Base-by-base conservation (phyloP, 2,888 invertebrate species). In the Thymelicus lineola region DNA sequence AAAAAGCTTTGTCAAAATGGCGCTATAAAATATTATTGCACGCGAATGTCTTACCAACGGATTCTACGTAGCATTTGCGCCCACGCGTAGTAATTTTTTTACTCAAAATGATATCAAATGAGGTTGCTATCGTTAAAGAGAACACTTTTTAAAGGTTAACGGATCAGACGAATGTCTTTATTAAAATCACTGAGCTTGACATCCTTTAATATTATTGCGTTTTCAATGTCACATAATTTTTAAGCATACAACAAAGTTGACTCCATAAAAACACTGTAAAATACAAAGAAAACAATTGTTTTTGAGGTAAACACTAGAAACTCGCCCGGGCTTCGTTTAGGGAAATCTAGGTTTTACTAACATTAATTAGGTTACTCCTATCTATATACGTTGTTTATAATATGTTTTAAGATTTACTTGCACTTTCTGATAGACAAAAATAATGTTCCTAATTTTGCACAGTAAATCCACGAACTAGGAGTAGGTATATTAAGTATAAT, bases 191-290 rank as follows among this genome's bases (percentile, higher is more conserved):
- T 38, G n/a, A 20, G 15, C 14, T 5, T 42, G 42, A 42, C 20
- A 42, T 20, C 53, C 12, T 53, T 9, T n/a, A 60, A 15, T 42
- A 42, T 60, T n/a, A 2, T 10, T 77, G 73, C 71, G 77, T 78
- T 76, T 78, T 79, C 10, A 53, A 20, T 12, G 53, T 53, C 20
- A 20, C n/a, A 53, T 53, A 46, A 48, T 15, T n/a, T 48, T 15
- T 45, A 45, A 45, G 10, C 10, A 45, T 9, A 38, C 9, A 38
- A 38, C 7, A 9, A 6, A 38, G 9, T 38, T 7, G 1, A 9
- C 38, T 38, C 9, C 38, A 38, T 38, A 38, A 38, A 38, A 9
- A 7, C 7, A 9, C 38, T 38, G 38, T 38, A 38, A 28, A 28
- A 28, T 3, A 28, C 28, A 28, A 20, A 28, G 28, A 28, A 28